Percentiles rank a stretch among this genome's conserved stretches.
These are phyloP conservation scores for Cylindroiulus punctatus DNA, from an alignment of 2,888 invertebrate genomes.

Conservation along the genomic window DNA sequence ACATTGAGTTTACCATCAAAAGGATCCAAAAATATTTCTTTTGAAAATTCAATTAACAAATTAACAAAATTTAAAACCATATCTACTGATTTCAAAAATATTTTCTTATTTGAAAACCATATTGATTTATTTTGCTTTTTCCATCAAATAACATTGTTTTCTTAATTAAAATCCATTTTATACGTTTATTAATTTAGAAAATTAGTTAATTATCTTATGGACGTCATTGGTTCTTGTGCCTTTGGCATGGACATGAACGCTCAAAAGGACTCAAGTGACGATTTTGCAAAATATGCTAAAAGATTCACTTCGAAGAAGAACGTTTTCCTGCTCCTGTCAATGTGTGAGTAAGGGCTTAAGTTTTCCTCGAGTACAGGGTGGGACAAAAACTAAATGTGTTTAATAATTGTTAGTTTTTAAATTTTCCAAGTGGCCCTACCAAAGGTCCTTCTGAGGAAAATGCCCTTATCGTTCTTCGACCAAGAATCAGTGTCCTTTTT, in stretches of 20 bases:
- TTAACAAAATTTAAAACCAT: too few relatives aligned
- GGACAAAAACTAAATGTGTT: too few relatives aligned
- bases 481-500: background rate
- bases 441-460: background rate
- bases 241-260: slow-evolving; percentile 22
- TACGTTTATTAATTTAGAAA: background rate
- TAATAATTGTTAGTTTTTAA: background rate
- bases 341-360: background rate
- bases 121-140: too few relatives aligned
- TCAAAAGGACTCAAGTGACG: background rate
- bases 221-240: slow-evolving; percentile 12
- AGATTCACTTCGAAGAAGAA: background rate
- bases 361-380: too few relatives aligned
- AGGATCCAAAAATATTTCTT: too few relatives aligned
- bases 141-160: too few relatives aligned
- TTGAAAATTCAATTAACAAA: too few relatives aligned
- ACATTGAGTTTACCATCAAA: too few relatives aligned
- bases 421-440: background rate
- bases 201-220: slow-evolving; percentile 31
- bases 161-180: background rate
- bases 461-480: slow-evolving; percentile 13
- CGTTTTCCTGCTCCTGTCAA: background rate
- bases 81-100: too few relatives aligned
- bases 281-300: slow-evolving; percentile 9
- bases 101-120: too few relatives aligned